These are phyloP conservation scores for Trinectes maculatus DNA, from an alignment of 2,113 vertebrate species.

Conservation along the genomic window DNA sequence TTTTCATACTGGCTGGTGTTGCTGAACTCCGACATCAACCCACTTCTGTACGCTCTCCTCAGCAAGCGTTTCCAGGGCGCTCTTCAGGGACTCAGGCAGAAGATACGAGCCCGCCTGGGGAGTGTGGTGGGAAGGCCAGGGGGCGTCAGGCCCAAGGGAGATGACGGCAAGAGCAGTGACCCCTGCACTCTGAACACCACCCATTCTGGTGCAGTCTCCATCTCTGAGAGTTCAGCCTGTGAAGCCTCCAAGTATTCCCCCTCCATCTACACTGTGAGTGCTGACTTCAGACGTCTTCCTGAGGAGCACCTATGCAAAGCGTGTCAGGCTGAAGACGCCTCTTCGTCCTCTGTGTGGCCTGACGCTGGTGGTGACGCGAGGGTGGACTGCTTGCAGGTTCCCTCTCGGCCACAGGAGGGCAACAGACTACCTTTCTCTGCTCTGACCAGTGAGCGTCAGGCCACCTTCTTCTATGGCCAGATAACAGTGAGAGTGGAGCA, in stretches of 20 bases:
- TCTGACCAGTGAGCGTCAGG: slow-evolving; percentile 69
- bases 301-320: slow-evolving; percentile 36
- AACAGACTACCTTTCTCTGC: slow-evolving; percentile 70
- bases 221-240: slow-evolving; percentile 26
- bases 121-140: slow-evolving; percentile 27
- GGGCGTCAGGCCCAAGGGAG: slow-evolving; percentile 34
- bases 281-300: slow-evolving; percentile 43
- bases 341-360: slow-evolving; percentile 40
- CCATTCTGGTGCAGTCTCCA: slow-evolving; percentile 7
- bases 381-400: slow-evolving; percentile 73
- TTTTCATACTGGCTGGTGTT: slow-evolving; percentile 83
- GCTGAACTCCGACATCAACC: slow-evolving; percentile 86
- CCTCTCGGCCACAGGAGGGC: slow-evolving; percentile 66
- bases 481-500: slow-evolving; percentile 83
- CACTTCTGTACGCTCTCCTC: slow-evolving; percentile 84
- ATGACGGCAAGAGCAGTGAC: slow-evolving; percentile 39
- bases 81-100: slow-evolving; percentile 73
- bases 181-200: slow-evolving; percentile 45
- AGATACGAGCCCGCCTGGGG: slow-evolving; percentile 64
- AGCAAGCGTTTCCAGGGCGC: slow-evolving; percentile 84
- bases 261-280: slow-evolving; percentile 71
- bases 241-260: slow-evolving; percentile 45
- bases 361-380: slow-evolving; percentile 23
- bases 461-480: slow-evolving; percentile 82
- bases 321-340: slow-evolving; percentile 37